A percentile compares a stretch with the other conserved stretches of the same genome.
These are phyloP conservation scores for Cottus gobio DNA, from an alignment of 2,113 vertebrate species.

Conservation along the genomic window DNA sequence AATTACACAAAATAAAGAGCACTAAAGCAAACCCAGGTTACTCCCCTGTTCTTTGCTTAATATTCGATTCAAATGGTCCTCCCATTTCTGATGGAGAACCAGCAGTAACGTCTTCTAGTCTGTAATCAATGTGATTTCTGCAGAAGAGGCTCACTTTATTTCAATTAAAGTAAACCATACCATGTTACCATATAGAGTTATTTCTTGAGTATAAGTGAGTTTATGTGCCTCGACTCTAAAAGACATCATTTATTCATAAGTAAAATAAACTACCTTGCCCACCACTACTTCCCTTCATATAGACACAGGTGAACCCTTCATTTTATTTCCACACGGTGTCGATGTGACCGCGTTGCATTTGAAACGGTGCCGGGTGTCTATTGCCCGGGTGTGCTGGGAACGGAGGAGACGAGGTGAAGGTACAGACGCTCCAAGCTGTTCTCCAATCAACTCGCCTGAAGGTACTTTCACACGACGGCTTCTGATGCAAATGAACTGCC, in stretches of 20 bases:
- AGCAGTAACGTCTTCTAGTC: not conserved
- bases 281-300: not conserved
- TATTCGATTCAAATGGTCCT: not conserved
- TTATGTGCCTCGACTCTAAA: too few relatives aligned
- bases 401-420: not conserved
- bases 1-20: not conserved
- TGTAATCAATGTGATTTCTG: not conserved
- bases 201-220: not conserved
- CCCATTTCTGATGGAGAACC: not conserved
- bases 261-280: not conserved
- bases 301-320: not conserved
- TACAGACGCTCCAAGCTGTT: not conserved
- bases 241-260: not conserved
- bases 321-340: not conserved
- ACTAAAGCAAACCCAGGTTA: not conserved
- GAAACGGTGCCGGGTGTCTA: slow-evolving; percentile 16
- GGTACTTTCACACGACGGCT: slow-evolving; percentile 37
- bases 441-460: slow-evolving; percentile 36
- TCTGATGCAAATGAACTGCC: slow-evolving; percentile 65
- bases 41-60: not conserved
- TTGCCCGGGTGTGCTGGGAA: slow-evolving; percentile 25
- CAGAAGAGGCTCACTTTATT: not conserved
- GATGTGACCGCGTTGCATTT: slow-evolving; percentile 18
- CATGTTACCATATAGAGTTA: not conserved
- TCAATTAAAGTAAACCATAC: not conserved